Conservation (phyloP, 2,797 vertebrate species). For the Sebastiscus albofasciatus region DNA sequence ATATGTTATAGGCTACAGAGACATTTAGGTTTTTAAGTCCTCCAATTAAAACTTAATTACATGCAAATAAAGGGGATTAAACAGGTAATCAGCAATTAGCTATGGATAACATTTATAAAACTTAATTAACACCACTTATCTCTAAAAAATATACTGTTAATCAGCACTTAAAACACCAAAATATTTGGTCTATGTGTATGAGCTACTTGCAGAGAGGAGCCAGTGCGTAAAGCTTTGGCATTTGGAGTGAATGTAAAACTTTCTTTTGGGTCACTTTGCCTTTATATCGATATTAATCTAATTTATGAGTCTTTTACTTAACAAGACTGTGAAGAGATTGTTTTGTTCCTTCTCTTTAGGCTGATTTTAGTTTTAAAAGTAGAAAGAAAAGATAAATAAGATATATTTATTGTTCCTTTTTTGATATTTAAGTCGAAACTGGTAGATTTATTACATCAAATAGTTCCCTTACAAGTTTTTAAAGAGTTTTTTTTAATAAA, state of each 20-base stretch:
- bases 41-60: not conserved
- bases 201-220: not conserved
- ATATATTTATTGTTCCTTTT: not conserved
- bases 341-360: not conserved
- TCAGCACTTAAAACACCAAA: not conserved
- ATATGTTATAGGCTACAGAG: not conserved
- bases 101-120: not conserved
- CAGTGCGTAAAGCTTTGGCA: not conserved
- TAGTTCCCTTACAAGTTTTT: not conserved
- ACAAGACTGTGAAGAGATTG: not conserved
- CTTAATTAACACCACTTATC: not conserved
- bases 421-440: not conserved
- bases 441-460: fast-evolving
- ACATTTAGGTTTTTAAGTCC: not conserved
- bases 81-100: no score
- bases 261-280: not conserved
- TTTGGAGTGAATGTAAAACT: not conserved
- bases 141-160: not conserved
- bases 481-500: not conserved
- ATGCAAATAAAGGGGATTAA: not conserved
- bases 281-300: not conserved
- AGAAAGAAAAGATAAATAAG: not conserved
- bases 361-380: not conserved
- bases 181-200: fast-evolving
- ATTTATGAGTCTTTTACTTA: not conserved